phyloP scores from a whole-genome alignment of 2,888 invertebrate species.

The Smittia sp. region DNA sequence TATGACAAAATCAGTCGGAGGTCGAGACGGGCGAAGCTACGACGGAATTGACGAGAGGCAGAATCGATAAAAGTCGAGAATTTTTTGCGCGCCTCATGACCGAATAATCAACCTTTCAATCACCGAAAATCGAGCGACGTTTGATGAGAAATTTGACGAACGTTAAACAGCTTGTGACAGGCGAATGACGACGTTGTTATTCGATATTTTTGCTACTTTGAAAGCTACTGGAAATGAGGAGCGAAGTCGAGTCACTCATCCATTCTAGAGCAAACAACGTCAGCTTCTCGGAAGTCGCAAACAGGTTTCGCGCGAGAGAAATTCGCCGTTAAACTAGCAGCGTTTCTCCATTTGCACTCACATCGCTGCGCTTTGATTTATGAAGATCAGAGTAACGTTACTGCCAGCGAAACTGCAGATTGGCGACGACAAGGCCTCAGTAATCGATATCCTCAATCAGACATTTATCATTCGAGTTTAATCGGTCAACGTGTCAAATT shows the following conservation, averaged over 20 bases:
- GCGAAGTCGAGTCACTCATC: background rate
- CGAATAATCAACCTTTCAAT: constrained; percentile 12
- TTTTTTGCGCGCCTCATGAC: constrained; percentile 3
- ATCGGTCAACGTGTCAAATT: background rate
- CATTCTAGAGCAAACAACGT: background rate
- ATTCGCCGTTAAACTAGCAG: background rate
- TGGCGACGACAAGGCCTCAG: background rate
- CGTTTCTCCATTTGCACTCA: too few species aligned
- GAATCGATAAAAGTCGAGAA: background rate
- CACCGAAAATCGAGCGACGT: background rate
- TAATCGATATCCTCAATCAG: constrained; percentile 9
- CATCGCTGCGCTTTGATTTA: background rate
- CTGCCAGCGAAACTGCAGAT: background rate
- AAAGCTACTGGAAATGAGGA: background rate
- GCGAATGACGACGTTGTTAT: constrained; percentile 9
- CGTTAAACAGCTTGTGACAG: constrained; percentile 18
- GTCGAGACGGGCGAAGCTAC: too few species aligned
- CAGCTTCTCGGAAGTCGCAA: background rate
- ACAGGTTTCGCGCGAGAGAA: background rate
- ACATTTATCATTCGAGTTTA: background rate
- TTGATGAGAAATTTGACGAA: constrained; percentile 13
- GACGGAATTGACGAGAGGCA: background rate
- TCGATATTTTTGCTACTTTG: constrained; percentile 26
- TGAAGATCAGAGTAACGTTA: background rate
- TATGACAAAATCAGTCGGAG: too few species aligned